Percentiles rank a stretch among this genome's conserved stretches.
These are phyloP conservation scores for Triops cancriformis DNA, from an alignment of 1,140 invertebrate genomes.

Conservation along the genomic window DNA sequence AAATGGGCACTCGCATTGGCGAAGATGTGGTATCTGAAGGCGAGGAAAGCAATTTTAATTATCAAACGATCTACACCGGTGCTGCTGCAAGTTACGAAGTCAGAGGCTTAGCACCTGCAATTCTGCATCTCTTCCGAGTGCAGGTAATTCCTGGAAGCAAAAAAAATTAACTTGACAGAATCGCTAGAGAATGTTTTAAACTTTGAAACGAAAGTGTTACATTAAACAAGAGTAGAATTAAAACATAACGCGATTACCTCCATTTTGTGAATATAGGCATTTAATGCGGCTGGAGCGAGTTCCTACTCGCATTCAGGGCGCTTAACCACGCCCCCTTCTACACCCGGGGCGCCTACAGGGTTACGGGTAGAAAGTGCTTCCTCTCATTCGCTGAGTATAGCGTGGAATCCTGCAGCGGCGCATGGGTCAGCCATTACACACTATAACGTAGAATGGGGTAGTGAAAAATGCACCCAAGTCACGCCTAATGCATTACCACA, in stretches of 20 bases:
- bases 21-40: constrained; percentile 41
- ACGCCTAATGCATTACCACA: constrained; percentile 43
- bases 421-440: constrained; percentile 63
- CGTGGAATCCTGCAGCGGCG: constrained; percentile 59
- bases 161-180: too few relatives aligned
- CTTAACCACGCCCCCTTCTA: constrained; percentile 58
- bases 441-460: constrained; percentile 66
- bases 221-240: neutral
- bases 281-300: constrained; percentile 64
- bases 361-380: constrained; percentile 49
- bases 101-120: constrained; percentile 62
- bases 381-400: constrained; percentile 54
- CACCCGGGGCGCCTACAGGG: constrained; percentile 56
- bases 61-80: constrained; percentile 40
- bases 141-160: constrained; percentile 39
- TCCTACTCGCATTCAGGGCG: constrained; percentile 55
- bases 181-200: too few relatives aligned
- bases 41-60: neutral
- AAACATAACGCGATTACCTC: too few relatives aligned
- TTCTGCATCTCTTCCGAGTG: constrained; percentile 67
- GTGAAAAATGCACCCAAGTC: constrained; percentile 45
- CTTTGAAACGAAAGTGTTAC: neutral
- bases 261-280: constrained; percentile 48
- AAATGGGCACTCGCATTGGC: constrained; percentile 52
- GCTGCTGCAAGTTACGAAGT: constrained; percentile 51